Evolutionary conservation across 2,797 vertebrate genomes (phyloP).

Genomic region (Coregonus sp.): DNA sequence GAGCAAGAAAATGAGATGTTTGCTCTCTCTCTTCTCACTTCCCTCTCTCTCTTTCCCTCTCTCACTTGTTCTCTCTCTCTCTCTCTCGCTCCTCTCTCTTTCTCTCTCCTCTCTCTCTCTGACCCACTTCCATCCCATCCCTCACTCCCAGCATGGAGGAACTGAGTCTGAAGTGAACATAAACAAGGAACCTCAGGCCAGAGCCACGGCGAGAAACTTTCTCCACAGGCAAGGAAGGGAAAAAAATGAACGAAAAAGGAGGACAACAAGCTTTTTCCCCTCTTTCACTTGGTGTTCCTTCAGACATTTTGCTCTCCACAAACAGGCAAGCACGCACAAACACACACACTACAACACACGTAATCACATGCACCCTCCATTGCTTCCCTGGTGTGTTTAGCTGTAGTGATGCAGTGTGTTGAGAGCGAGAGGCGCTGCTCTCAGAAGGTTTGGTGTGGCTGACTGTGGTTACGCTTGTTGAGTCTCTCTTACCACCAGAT

Average conservation of each 20-base stretch:
- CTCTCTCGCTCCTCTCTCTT: not conserved
- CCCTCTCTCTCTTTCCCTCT: constrained; percentile 14
- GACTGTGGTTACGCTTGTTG: constrained; percentile 76
- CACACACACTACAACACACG: constrained; percentile 14
- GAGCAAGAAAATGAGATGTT: constrained; percentile 5
- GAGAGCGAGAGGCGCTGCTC: constrained; percentile 52
- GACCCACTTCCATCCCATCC: not conserved
- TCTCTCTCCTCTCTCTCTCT: constrained; percentile 4
- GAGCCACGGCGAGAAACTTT: constrained; percentile 51
- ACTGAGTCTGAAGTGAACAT: constrained; percentile 12
- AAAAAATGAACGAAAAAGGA: constrained; percentile 45
- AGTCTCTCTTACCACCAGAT: constrained; percentile 75
- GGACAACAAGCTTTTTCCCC: constrained; percentile 30
- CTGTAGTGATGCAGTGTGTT: not conserved
- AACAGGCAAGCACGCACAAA: not conserved
- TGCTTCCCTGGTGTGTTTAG: constrained; percentile 51
- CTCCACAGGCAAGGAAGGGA: constrained; percentile 54
- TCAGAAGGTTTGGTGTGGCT: constrained; percentile 75
- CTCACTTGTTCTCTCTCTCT: constrained; percentile 14
- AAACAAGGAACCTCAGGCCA: constrained; percentile 57
- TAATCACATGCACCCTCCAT: constrained; percentile 30
- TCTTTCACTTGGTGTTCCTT: constrained; percentile 26
- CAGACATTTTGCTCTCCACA: constrained; percentile 26
- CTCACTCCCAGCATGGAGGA: constrained; percentile 1
- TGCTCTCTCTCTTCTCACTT: not conserved